phyloP scores from a whole-genome alignment of 2,888 invertebrate genomes.

The Caradrina clavipalpis region DNA sequence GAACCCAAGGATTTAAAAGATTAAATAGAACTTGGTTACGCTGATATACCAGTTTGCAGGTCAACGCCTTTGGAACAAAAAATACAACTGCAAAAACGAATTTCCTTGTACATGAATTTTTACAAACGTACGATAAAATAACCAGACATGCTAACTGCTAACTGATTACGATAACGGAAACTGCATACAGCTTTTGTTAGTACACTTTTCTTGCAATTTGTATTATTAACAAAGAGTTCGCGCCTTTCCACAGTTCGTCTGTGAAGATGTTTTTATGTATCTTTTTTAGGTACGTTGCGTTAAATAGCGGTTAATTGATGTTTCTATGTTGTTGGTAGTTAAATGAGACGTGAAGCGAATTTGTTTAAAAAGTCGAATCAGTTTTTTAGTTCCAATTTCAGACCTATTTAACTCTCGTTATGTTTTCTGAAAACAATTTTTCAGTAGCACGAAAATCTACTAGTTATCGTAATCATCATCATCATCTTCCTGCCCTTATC shows the following conservation, averaged over 20 bases:
- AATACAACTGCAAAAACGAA: constrained; percentile 18
- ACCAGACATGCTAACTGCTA: constrained; percentile 46
- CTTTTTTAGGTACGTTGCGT: constrained; percentile 31
- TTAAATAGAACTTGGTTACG: constrained; percentile 31
- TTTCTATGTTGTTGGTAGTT: constrained; percentile 49
- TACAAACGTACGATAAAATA: constrained; percentile 25
- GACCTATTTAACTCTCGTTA: constrained; percentile 11
- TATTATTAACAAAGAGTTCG: constrained; percentile 40
- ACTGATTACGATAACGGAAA: constrained; percentile 56
- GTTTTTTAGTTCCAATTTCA: constrained; percentile 16
- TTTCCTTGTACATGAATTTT: constrained; percentile 38
- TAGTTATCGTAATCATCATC: background rate
- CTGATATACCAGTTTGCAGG: constrained; percentile 41
- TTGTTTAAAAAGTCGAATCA: constrained; percentile 11
- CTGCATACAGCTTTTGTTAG: constrained; percentile 42
- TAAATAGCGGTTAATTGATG: constrained; percentile 64
- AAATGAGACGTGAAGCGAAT: constrained; percentile 40
- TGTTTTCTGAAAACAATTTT: background rate
- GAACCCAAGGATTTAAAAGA: constrained; percentile 15
- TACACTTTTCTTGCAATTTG: constrained; percentile 43
- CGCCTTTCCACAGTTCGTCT: constrained; percentile 5
- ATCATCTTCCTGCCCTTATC: no score
- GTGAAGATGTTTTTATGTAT: constrained; percentile 17
- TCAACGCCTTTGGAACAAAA: constrained; percentile 42
- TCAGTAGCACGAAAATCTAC: background rate